Evolutionary conservation across 2,797 vertebrate genomes (phyloP), one percentile per base, ranked within the genome.

Genomic region (Hemibagrus guttatus): DNA sequence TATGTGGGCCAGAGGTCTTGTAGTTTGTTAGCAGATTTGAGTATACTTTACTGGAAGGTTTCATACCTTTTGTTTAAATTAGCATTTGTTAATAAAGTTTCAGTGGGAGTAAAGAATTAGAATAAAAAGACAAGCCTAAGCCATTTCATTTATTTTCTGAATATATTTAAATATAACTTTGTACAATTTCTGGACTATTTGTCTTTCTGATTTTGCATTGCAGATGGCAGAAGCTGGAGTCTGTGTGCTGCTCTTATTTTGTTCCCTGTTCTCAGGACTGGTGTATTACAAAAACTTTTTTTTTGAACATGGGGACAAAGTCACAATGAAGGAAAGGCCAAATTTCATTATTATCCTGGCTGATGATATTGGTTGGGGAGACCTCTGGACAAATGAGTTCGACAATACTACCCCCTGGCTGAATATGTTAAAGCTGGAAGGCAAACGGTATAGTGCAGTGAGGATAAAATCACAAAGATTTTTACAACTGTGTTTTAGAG

Each of bases 331-430:
- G 5, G 78, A 74, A 84, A 94, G 88, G 89, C 97, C 97, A 19
- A 99, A 97, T 92, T 97, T 99, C 82, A 96, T 99, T 1, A 85
- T 99, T 89, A 94, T 99, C 89, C 92, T 99, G 92, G 98, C 97
- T 0, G 98, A 99, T 89, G 98, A 99, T 87, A 94, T 99, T 63
- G 98, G 98, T 54, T 99, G 98, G 98, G 98, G 96, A 3, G 98
- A 99, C 87, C 94, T 99, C 85, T 97, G 97, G n/a, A 94, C 93
- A 54, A 98, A 98, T 93, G 94, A 93, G 94, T 93, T 92, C 0
- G 86, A 91, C 14, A 94, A 90, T 85, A 89, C 92, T 0, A 96
- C 98, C 0, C 95, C 96, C 0, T 90, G 95, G 91, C 94, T 99
- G 76, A 96, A 98, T 91, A 92, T 92, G 88, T 90, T 99, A 95